phyloP scores from a whole-genome alignment of 2,888 invertebrate genomes.

The Leptinotarsa rubiginosa region DNA sequence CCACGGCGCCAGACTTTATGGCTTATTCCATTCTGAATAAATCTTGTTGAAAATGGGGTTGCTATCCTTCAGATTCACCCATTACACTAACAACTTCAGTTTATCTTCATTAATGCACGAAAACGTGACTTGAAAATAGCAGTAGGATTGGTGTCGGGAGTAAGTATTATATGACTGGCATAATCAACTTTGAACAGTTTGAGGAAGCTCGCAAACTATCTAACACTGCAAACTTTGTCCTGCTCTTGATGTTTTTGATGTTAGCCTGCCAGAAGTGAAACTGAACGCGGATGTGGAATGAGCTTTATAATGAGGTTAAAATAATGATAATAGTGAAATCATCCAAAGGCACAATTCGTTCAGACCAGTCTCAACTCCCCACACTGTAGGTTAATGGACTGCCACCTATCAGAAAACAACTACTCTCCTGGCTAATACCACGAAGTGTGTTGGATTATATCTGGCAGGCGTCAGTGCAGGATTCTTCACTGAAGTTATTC shows the following conservation, averaged over 20 bases:
- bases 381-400: no score
- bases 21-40: not conserved
- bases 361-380: no score
- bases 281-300: not conserved
- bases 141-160: not conserved
- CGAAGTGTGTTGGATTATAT: no score
- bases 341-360: not conserved
- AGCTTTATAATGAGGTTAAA: not conserved
- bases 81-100: slow-evolving; percentile 6
- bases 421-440: no score
- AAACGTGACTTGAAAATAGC: slow-evolving; percentile 11
- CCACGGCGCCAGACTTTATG: not conserved
- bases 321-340: not conserved
- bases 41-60: slow-evolving; percentile 1
- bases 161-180: slow-evolving; percentile 3
- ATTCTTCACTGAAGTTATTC: no score
- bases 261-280: not conserved
- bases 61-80: not conserved
- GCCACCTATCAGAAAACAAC: no score
- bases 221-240: not conserved
- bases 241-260: not conserved
- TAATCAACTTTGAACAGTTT: slow-evolving; percentile 8
- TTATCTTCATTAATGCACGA: slow-evolving; percentile 8
- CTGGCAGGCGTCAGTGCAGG: no score
- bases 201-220: not conserved